Base-by-base conservation (phyloP, 2,888 invertebrate species). In the Anorthoa munda region DNA sequence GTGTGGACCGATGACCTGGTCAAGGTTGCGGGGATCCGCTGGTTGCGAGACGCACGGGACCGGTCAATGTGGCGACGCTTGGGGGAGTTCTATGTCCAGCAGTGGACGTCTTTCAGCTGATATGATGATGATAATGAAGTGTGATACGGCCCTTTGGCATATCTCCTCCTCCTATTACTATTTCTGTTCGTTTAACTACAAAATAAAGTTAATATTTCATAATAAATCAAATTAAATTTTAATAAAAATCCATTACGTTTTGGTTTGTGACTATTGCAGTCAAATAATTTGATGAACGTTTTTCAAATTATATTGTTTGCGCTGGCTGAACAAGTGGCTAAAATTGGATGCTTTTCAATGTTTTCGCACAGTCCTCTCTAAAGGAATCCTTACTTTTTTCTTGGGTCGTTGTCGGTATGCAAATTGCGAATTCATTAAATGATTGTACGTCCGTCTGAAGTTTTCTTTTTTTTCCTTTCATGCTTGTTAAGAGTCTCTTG, bases 381-480 rank as follows among this genome's bases (percentile, higher is more conserved):
- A 85, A 81, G 81, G 86, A 58, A 83, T 92, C 80, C 83, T 26
- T 81, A 85, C 89, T 92, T 93, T 91, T 92, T 93, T 88, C 88
- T 86, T 87, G 89, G 87, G 84, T 90, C 90, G 91, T 91, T 92
- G 92, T 93, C 92, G 93, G 94, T 93, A 95, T 95, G 94, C 94
- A 95, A 95, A 95, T 94, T 94, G 93, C 91, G 92, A 95, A 94
- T 95, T 95, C 95, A 95, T 94, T 94, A 94, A 94, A 95, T 94
- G 92, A 93, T 95, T 94, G 94, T 94, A 92, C 93, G 90, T 90
- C 88, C 90, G 90, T 90, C 87, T 87, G 86, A 87, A 92, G 92
- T 91, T 92, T 93, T 91, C 18, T 65, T 91, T 90, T 90, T 89
- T 89, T 88, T 81, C 9, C 76, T 88, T 90, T 88, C 80, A 84